Percentiles rank a stretch among this genome's conserved stretches.
These are phyloP conservation scores for Branchellion lobata DNA, from an alignment of 2,888 invertebrate genomes.

Conservation along the genomic window DNA sequence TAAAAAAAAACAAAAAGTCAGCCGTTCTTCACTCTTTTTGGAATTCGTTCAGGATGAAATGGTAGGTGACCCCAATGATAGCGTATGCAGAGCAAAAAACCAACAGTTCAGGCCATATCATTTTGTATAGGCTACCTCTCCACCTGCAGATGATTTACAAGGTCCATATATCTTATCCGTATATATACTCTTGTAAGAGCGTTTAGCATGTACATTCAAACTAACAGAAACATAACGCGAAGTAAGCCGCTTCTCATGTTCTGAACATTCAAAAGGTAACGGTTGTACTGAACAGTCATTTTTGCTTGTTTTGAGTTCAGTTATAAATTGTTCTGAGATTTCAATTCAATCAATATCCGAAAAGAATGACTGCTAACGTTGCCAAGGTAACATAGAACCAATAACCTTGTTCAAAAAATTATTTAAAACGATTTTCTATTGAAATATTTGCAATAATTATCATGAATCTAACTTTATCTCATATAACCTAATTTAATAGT, in stretches of 20 bases:
- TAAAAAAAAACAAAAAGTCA: not conserved
- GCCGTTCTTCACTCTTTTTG: slow-evolving; percentile 69
- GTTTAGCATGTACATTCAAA: not conserved
- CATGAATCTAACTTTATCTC: too few species aligned
- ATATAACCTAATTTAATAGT: too few species aligned
- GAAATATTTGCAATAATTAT: too few species aligned
- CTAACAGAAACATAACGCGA: not conserved
- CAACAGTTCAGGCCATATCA: slow-evolving; percentile 84
- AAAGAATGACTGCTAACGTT: too few species aligned
- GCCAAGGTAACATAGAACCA: too few species aligned
- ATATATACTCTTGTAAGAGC: not conserved
- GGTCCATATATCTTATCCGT: too few species aligned
- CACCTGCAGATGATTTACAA: slow-evolving; percentile 69
- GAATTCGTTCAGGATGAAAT: slow-evolving; percentile 70
- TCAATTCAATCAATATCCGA: too few species aligned
- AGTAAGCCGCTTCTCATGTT: not conserved
- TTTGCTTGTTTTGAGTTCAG: too few species aligned
- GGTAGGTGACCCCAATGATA: slow-evolving; percentile 75
- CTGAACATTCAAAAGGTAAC: not conserved
- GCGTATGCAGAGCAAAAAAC: slow-evolving; percentile 79
- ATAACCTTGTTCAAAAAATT: too few species aligned
- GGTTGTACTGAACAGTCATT: slow-evolving; percentile 16
- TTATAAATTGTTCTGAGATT: too few species aligned
- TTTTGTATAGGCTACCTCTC: slow-evolving; percentile 90
- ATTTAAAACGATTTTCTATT: too few species aligned